Evolutionary conservation across 2,888 invertebrate genomes (phyloP).

Genomic region (Drosophila recens): DNA sequence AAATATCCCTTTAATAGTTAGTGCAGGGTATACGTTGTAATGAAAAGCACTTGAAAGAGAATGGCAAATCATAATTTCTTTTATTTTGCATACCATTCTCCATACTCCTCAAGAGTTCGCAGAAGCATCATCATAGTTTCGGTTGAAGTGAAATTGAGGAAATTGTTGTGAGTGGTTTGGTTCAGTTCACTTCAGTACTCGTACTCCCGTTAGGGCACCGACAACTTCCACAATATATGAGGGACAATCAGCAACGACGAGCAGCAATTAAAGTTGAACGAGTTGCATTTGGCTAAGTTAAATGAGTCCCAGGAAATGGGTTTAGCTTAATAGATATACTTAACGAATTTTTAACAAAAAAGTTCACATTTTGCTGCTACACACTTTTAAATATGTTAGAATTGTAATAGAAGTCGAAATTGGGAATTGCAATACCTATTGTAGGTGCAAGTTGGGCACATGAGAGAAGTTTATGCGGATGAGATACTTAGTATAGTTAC

Average conservation of each 20-base stretch:
- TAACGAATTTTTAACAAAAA: not conserved
- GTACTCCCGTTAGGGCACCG: constrained; percentile 7
- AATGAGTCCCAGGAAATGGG: constrained; percentile 15
- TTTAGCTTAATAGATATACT: constrained; percentile 2
- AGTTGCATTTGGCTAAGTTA: constrained; percentile 30
- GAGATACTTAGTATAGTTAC: no score
- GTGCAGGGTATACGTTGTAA: constrained; percentile 30
- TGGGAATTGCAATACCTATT: no score
- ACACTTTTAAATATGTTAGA: no score
- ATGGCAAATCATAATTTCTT: constrained; percentile 25
- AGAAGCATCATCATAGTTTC: constrained; percentile 32
- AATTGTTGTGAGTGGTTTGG: constrained; percentile 26
- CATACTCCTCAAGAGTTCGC: constrained; percentile 8
- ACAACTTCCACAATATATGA: constrained; percentile 2
- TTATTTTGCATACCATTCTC: constrained; percentile 3
- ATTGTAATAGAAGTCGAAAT: no score
- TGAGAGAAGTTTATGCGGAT: no score
- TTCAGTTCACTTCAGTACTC: constrained; percentile 13
- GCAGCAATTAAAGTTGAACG: not conserved
- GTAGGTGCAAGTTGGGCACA: no score
- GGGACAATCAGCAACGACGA: constrained; percentile 6
- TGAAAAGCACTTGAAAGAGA: constrained; percentile 54
- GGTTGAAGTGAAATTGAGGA: constrained; percentile 25
- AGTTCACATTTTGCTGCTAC: not conserved
- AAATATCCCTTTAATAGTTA: not conserved